A percentile compares a stretch with the other conserved stretches of the same genome.
Conservation (phyloP, 2,113 vertebrate genomes). For the Cryptomyrus ogoouensis region DNA sequence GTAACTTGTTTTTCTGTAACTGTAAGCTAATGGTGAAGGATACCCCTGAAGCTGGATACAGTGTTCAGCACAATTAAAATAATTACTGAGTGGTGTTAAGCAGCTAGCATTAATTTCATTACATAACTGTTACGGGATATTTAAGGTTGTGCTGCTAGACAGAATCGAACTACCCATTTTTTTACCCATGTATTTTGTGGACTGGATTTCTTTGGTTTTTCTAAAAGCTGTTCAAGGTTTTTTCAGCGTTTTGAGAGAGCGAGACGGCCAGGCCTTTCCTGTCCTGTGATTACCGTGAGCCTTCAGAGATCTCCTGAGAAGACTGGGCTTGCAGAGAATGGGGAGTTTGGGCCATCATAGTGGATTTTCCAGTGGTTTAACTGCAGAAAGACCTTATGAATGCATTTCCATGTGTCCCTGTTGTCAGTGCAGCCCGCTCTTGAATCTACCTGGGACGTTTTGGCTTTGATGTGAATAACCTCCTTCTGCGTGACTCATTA, state of each 20-base stretch:
- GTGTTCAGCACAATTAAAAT: background rate
- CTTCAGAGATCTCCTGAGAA: background rate
- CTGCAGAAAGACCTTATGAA: background rate
- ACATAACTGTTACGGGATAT: background rate
- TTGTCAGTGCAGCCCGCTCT: background rate
- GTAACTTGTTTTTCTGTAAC: background rate
- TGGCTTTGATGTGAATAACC: constrained; percentile 3
- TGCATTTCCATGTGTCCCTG: background rate
- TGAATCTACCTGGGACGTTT: background rate
- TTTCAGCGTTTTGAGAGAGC: background rate
- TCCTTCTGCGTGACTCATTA: background rate
- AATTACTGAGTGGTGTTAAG: background rate
- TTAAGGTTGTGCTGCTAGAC: background rate
- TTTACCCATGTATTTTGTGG: background rate
- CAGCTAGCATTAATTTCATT: background rate
- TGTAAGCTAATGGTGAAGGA: background rate
- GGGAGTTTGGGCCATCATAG: background rate
- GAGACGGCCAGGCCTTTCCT: background rate
- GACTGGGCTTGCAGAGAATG: background rate
- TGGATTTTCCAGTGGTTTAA: background rate
- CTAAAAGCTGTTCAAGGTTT: background rate
- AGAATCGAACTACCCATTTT: background rate
- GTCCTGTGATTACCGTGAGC: background rate
- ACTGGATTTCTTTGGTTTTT: background rate
- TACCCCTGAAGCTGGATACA: background rate